Evolutionary conservation across 2,113 vertebrate species (phyloP).

Genomic region (Apaloderma vittatum): DNA sequence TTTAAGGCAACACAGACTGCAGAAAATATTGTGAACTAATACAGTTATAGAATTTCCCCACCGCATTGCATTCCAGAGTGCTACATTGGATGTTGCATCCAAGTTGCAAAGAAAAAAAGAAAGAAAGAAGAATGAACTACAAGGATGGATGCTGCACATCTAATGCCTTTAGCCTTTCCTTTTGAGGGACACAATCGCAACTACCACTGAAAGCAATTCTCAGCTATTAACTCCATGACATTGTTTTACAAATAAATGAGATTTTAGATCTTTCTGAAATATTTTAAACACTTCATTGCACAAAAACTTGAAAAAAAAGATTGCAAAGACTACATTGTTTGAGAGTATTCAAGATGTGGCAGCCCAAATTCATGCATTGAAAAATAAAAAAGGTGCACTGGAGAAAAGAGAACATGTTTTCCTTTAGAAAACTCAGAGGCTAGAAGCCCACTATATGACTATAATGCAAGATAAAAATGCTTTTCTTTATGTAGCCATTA

Average conservation of each 20-base stretch:
- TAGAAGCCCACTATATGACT: not conserved
- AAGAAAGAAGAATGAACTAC: not conserved
- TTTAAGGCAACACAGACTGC: not conserved
- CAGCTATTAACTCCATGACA: not conserved
- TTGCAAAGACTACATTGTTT: not conserved
- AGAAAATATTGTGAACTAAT: not conserved
- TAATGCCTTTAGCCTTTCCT: not conserved
- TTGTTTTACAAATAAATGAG: not conserved
- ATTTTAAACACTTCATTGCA: not conserved
- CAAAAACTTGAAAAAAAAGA: not conserved
- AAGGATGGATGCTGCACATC: not conserved
- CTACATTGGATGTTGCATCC: not conserved
- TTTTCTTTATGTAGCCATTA: not conserved
- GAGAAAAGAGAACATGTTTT: not conserved
- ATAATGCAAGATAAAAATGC: not conserved
- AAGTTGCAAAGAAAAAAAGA: not conserved
- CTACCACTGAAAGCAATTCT: not conserved
- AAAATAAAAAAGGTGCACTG: not conserved
- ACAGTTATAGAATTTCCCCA: not conserved
- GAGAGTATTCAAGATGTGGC: not conserved
- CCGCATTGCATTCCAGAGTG: not conserved
- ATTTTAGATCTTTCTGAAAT: not conserved
- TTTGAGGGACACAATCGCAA: not conserved
- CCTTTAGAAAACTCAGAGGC: not conserved
- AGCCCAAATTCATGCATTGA: not conserved